These are phyloP conservation scores for Agrilus mali DNA, from an alignment of 2,888 invertebrate genomes.

Conservation along the genomic window DNA sequence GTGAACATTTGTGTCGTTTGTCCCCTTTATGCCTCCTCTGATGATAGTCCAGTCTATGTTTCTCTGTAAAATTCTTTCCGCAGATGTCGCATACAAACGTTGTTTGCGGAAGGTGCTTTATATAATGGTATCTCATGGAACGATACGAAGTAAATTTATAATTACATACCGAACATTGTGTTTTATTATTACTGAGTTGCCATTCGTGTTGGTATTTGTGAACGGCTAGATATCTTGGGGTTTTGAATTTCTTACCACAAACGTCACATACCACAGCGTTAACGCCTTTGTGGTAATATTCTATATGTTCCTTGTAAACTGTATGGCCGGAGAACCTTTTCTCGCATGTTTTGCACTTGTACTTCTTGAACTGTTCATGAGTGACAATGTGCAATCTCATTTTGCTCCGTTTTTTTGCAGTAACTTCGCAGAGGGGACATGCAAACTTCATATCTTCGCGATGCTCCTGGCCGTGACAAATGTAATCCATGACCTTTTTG, in stretches of 20 bases:
- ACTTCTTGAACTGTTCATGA: slow-evolving; percentile 16
- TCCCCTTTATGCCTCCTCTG: slow-evolving; percentile 27
- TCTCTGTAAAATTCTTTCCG: slow-evolving; percentile 27
- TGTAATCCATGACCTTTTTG: slow-evolving; percentile 15
- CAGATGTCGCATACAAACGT: slow-evolving; percentile 27
- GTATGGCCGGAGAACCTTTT: slow-evolving; percentile 20
- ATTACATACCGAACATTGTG: slow-evolving; percentile 25
- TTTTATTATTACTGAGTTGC: slow-evolving; percentile 32
- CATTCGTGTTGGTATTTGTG: slow-evolving; percentile 29
- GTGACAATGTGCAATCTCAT: slow-evolving; percentile 14
- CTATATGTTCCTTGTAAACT: slow-evolving; percentile 21
- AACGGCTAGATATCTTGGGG: slow-evolving; percentile 35
- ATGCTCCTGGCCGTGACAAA: slow-evolving; percentile 11
- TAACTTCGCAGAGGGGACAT: slow-evolving; percentile 11
- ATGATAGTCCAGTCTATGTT: slow-evolving; percentile 25
- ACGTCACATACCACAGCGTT: slow-evolving; percentile 24
- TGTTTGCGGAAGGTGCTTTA: slow-evolving; percentile 28
- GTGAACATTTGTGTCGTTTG: slow-evolving; percentile 25
- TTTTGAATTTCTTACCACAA: slow-evolving; percentile 24
- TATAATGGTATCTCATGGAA: slow-evolving; percentile 38
- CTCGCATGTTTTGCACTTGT: slow-evolving; percentile 22
- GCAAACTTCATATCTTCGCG: slow-evolving; percentile 7
- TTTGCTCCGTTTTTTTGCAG: slow-evolving; percentile 9
- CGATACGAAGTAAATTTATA: slow-evolving; percentile 23
- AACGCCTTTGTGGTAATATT: slow-evolving; percentile 21